Evolutionary conservation across 2,113 vertebrate species (phyloP), one percentile per base, ranked within the genome.

Genomic region (Girardinichthys multiradiatus): DNA sequence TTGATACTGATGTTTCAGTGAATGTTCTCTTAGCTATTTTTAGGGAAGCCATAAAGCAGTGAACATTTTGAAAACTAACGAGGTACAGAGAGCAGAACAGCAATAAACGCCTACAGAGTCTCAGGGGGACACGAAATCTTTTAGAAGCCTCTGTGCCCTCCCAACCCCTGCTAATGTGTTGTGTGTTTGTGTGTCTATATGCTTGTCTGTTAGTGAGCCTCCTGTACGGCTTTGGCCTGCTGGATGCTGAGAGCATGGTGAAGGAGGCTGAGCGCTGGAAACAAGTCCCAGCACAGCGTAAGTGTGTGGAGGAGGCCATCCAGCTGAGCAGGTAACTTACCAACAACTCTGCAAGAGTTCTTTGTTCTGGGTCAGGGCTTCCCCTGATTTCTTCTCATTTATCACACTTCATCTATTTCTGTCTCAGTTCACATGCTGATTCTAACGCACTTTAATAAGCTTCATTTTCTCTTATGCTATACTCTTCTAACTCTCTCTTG

Each of bases 241-340:
- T 99, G 96, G 96, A 99, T 90, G 98, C 97, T 37, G 97, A 98
- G 93, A 93, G 94, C 74, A 97, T 99, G 96, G 98, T 98, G 92
- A 93, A 94, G 91, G 96, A 97, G 90, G 97, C 97, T 1, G 96
- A 97, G 90, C 94, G 90, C 35, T 99, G 98, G 98, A 96, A 92
- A 76, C 94, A 90, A 0, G 97, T 98, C 27, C 97, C 97, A 80
- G 80, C 95, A 31, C 98, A 99, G 90, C 96, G 95, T 8, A 84
- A 95, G 86, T 99, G 97, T 91, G 95, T 95, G 83, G 95, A 96
- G 89, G 94, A 68, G 54, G 64, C 94, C 33, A 91, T 95, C 91
- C 94, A 94, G 64, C 94, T 93, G 90, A 96, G 95, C 93, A 97
- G 96, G 97, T 98, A 96, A 76, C 70, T 26, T 48, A 57, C 42